Evolutionary conservation across 2,113 vertebrate genomes (phyloP), one percentile per base, ranked within the genome.

Genomic region (Glaucidium brasilianum): DNA sequence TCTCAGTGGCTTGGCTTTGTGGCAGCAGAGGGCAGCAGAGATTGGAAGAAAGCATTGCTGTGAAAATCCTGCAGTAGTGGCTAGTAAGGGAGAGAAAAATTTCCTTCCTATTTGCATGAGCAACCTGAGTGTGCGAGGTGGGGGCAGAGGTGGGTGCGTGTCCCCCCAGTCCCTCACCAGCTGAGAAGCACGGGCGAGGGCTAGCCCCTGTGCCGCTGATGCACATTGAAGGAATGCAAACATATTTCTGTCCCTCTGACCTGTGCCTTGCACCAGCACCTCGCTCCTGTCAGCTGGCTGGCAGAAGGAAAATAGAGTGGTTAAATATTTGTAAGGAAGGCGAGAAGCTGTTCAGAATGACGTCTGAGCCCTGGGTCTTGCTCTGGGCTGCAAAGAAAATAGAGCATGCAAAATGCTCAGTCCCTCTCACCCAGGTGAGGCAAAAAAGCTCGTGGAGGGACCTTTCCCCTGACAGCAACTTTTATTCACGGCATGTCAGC

Each of bases 11-110:
- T 39, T 49, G 58, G 39, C 47, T 84, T 80, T 32, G 39, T 4
- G 26, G 59, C 98, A 96, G 94, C 94, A 98, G 98, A 98, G 98
- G 98, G 98, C 97, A 84, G 92, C 95, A 96, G 95, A 94, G 93
- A 93, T 91, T 47, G 59, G 91, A 94, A 78, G 59, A 87, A 98
- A 90, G 62, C 34, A 32, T 47, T 25, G 45, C 39, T 43, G 67
- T 6, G 39, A 53, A 16, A 73, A 14, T 35, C 47, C 68, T 34
- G 88, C 67, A 16, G 76, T 74, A 13, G 25, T 0, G 69, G 18
- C 59, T 55, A 1, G 43, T 7, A 59, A 39, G 2, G 13, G 15
- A 41, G 9, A 49, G 81, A 12, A 25, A 45, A 66, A 19, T 30
- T 13, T 10, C 56, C 25, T 13, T 64, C 3, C 29, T 6, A 2